Percentiles rank a stretch among this genome's conserved stretches.
Conservation (phyloP, 1,140 invertebrate species). For the Drosophila athabasca region DNA sequence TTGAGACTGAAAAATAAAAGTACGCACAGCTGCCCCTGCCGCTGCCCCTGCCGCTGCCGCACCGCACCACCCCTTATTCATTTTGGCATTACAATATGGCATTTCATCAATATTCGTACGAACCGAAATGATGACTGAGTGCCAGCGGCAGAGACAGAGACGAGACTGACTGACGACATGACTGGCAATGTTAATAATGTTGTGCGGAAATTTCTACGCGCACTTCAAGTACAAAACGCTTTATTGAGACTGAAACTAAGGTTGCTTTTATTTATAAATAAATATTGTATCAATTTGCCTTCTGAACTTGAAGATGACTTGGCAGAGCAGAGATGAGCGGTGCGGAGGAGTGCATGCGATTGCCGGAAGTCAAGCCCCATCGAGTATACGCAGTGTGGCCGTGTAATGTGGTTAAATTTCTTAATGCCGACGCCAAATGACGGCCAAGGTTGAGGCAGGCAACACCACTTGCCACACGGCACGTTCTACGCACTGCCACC, state of each 20-base stretch:
- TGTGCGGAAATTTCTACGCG: slow-evolving; percentile 77
- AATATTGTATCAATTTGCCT: slow-evolving; percentile 40
- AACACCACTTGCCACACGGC: slow-evolving; percentile 54
- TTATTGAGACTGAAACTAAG: slow-evolving; percentile 49
- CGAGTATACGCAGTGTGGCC: slow-evolving; percentile 57
- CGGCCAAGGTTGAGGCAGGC: slow-evolving; percentile 61
- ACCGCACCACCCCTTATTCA: not conserved
- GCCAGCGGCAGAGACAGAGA: not conserved
- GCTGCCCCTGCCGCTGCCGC: too few species aligned
- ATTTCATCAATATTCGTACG: slow-evolving; percentile 53
- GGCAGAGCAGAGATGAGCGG: slow-evolving; percentile 12
- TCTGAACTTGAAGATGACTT: slow-evolving; percentile 70
- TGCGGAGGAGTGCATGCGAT: slow-evolving; percentile 45
- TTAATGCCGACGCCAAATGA: slow-evolving; percentile 47
- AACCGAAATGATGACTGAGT: slow-evolving; percentile 24
- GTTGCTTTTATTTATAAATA: slow-evolving; percentile 63
- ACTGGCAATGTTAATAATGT: slow-evolving; percentile 62
- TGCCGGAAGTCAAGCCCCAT: slow-evolving; percentile 62
- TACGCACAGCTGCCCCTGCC: slow-evolving; percentile 12
- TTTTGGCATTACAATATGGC: slow-evolving; percentile 53
- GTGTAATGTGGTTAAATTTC: slow-evolving; percentile 51
- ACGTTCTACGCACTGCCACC: slow-evolving; percentile 51
- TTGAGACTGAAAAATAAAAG: slow-evolving; percentile 48
- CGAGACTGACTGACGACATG: slow-evolving; percentile 37
- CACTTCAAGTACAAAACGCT: slow-evolving; percentile 40